Evolutionary conservation across 1,140 invertebrate species (phyloP), one percentile per base, ranked within the genome.

Genomic region (Oryctes rhinoceros): DNA sequence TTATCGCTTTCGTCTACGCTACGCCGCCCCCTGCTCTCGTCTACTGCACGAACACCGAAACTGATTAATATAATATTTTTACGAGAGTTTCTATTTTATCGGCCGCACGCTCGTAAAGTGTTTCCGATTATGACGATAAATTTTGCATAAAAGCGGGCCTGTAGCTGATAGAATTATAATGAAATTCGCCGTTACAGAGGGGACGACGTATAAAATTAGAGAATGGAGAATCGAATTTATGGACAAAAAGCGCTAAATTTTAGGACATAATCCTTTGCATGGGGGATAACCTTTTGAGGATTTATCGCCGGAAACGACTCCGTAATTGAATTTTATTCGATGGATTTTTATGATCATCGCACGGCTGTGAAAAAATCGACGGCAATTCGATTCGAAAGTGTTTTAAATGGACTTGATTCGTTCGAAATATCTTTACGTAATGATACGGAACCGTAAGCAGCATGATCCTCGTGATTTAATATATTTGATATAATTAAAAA

Each of bases 91-190:
- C 53, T 59, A 18, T 59, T 59, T 59, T 59, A 59, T 59, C 53
- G 53, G 5, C 15, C 11, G 53, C 53, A 7, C 7, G 15, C 13
- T 59, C 53, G 53, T 59, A 59, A 59, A 59, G 53, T 15, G 53
- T 59, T 59, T 59, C 13, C 53, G 53, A 59, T 59, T 59, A 59
- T 59, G 53, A 59, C 53, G 18, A 59, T 59, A 59, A 59, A 59
- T 59, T 59, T 59, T 59, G 53, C 53, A 59, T 59, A 59, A 59
- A 59, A 18, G 53, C 15, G 15, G 24, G 15, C 53, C 53, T 59
- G 53, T 59, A 59, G 53, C 53, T 59, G 53, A 59, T 59, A 59
- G 53, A 59, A 59, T 59, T 59, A 59, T 59, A 59, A 59, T 59
- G 53, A 59, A 59, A 59, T 59, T 59, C 53, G 53, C 53, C 53